Base-by-base conservation (phyloP, 35 echinoderm and acorn worm species). In the Ophioderma brevispina region DNA sequence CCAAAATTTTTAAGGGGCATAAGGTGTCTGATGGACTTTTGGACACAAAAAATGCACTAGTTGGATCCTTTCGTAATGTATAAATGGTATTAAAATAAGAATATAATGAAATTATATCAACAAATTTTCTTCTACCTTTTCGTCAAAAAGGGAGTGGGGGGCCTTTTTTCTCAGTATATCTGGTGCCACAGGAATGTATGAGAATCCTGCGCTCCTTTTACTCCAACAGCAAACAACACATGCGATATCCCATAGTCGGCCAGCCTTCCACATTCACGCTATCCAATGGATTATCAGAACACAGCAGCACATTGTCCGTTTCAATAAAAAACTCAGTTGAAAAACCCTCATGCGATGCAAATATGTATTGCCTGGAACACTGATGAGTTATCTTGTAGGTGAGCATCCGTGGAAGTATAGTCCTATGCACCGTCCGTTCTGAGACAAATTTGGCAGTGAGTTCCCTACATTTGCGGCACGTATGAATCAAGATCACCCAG, bases 301-400 rank as follows among this genome's bases (percentile, higher is more conserved):
- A 95, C 55, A 95, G 55, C 18, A 95, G 42, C 11, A 95, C 89
- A 55, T 95, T 95, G 84, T 95, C 93, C 19, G 93, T 90, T 80
- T 95, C 91, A 14, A 95, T n/a, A n/a, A n/a, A n/a, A n/a, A 63
- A 77, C 91, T 89, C 0, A 79, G 86, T 39, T 95, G 91, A 43
- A 95, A 87, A 30, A 91, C 52, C 35, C 80, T 78, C 32, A 91
- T 86, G 28, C 40, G 75, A 36, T 95, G 93, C 11, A 95, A 43
- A 36, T 91, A 95, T 35, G 41, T 0, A 95, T 63, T 18, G 82
- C 93, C 4, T 63, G 0, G 93, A 88, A 23, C 91, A 78, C 83
- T 95, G 93, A 25, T 80, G 78, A 25, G 88, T 82, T 15, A 95
- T 95, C 84, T 88, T 95, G 64, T 81, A 91, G 1, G 93, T 95